These are phyloP conservation scores for Chymomyza procnemis DNA, from an alignment of 2,888 invertebrate genomes.

Conservation along the genomic window DNA sequence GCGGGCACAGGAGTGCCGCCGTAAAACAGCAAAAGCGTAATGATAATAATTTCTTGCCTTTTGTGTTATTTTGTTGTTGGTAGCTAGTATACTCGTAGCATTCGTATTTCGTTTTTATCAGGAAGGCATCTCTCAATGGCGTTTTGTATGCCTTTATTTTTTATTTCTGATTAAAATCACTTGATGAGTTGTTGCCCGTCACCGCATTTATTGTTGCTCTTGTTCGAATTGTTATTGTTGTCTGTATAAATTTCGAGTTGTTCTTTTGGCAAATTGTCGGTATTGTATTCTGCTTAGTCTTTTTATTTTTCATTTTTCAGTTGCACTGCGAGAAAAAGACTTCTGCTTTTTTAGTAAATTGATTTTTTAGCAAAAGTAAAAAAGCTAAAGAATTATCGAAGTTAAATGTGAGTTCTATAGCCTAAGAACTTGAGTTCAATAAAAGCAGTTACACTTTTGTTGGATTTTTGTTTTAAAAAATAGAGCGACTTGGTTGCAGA, in stretches of 20 bases:
- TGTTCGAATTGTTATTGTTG: slow-evolving; percentile 5
- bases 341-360: too few relatives aligned
- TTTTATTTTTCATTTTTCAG: too few relatives aligned
- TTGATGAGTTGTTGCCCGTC: slow-evolving; percentile 46
- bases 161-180: slow-evolving; percentile 55
- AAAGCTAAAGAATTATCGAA: too few relatives aligned
- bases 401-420: too few relatives aligned
- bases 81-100: not conserved
- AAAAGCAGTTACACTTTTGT: too few relatives aligned
- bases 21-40: slow-evolving; percentile 1
- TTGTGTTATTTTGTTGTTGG: slow-evolving; percentile 12
- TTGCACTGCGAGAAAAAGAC: too few relatives aligned
- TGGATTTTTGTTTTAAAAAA: too few relatives aligned
- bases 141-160: slow-evolving; percentile 21
- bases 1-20: too few relatives aligned
- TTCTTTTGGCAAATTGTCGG: slow-evolving; percentile 36
- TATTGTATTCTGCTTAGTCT: slow-evolving; percentile 31
- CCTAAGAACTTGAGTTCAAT: too few relatives aligned
- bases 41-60: slow-evolving; percentile 22
- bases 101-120: slow-evolving; percentile 15
- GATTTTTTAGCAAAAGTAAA: too few relatives aligned
- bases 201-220: not conserved
- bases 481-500: too few relatives aligned
- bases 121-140: slow-evolving; percentile 16
- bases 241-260: not conserved